Evolutionary conservation across 2,888 invertebrate genomes (phyloP).

Genomic region (Lacanobia wlatinum): DNA sequence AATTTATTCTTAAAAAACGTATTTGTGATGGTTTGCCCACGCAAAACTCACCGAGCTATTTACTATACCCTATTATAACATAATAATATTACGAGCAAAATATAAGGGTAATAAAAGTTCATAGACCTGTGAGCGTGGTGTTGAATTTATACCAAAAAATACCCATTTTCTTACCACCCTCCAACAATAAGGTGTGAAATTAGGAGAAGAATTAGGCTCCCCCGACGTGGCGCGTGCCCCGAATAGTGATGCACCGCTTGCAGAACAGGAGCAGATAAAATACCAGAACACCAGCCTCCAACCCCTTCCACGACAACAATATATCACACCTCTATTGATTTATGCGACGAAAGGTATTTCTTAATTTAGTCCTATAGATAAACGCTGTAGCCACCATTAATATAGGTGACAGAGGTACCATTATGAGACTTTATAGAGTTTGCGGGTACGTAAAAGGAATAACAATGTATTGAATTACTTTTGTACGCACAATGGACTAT

Average conservation of each 20-base stretch:
- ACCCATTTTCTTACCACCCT: slow-evolving; percentile 84
- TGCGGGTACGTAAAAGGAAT: slow-evolving; percentile 68
- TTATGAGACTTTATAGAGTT: slow-evolving; percentile 73
- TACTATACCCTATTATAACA: slow-evolving; percentile 48
- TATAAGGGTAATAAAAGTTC: slow-evolving; percentile 67
- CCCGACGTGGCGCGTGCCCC: slow-evolving; percentile 81
- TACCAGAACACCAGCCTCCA: slow-evolving; percentile 54
- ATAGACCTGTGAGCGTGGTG: slow-evolving; percentile 73
- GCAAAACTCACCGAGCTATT: slow-evolving; percentile 26
- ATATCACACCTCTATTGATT: slow-evolving; percentile 77
- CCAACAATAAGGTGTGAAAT: slow-evolving; percentile 89
- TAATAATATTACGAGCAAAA: slow-evolving; percentile 52
- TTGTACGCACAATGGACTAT: slow-evolving; percentile 64
- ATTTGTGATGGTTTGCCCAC: slow-evolving; percentile 9
- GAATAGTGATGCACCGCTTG: slow-evolving; percentile 81
- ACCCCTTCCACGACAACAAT: slow-evolving; percentile 72
- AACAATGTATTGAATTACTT: slow-evolving; percentile 69
- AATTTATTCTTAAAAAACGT: slow-evolving; percentile 24
- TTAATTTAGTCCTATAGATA: slow-evolving; percentile 75
- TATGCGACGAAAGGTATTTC: slow-evolving; percentile 77
- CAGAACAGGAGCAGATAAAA: slow-evolving; percentile 66
- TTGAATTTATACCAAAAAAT: slow-evolving; percentile 79
- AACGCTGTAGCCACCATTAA: slow-evolving; percentile 65
- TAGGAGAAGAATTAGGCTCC: slow-evolving; percentile 89
- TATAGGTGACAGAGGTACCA: slow-evolving; percentile 67